Base-by-base conservation (phyloP, 2,113 vertebrate species). In the Alouatta palliata region DNA sequence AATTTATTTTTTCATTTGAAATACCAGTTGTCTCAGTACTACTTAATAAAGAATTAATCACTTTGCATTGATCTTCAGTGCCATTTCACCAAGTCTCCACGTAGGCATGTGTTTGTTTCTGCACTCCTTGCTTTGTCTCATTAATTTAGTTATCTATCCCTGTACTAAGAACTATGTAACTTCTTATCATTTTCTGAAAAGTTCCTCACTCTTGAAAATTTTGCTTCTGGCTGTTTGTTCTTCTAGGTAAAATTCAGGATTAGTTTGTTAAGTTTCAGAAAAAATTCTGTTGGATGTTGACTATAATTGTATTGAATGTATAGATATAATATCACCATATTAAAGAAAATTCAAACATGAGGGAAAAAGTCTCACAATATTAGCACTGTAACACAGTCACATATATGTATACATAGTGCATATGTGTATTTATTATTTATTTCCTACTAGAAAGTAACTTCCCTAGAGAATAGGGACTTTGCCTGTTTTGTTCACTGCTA, bases 371-470 rank as follows among this genome's bases (percentile, higher is more conserved):
- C 37, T 94, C 37, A 61, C 17, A 54, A 20, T 92, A 54, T 81
- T 68, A 85, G 27, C 6, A n/a, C 17, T n/a, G 43, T 14, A 49
- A 49, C 49, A 49, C 49, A 49, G 49, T 40, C 45, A 76, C 23
- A 91, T 23, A 68, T 93, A n/a, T 32, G 37, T 47, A n/a, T 40
- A 32, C 27, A 30, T 45, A 25, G 30, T 37, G 35, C 17, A 10
- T 10, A 5, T 30, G 13, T 35, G 1, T 58, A 3, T 37, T 32
- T 86, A 32, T 30, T 64, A n/a, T 86, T 70, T 87, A 45, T 58
- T 86, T 95, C 47, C 66, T 47, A 75, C 64, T 83, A 94, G 85
- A 90, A 94, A 92, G 30, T 68, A 75, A 89, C 30, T 25, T 80
- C 49, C n/a, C 37, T n/a, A 52, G 7, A 83, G 56, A 88, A 76